phyloP scores from a whole-genome alignment of 2,113 vertebrate species.

The Nestor notabilis region DNA sequence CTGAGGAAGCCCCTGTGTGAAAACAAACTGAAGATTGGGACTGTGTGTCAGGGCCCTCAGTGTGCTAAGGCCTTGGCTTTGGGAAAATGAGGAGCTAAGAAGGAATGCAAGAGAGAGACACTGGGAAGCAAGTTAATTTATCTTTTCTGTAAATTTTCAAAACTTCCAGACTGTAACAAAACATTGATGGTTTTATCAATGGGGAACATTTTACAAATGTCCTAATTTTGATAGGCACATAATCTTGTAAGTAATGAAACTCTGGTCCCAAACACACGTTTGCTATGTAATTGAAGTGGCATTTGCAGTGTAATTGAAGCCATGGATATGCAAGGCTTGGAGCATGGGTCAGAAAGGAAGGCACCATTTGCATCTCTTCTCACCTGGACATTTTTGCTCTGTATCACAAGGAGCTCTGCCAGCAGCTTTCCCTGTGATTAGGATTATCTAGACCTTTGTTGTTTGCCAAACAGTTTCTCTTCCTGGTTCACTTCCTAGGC shows the following conservation, averaged over 20 bases:
- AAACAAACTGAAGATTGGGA: background rate
- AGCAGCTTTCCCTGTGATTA: background rate
- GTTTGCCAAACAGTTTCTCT: background rate
- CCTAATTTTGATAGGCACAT: background rate
- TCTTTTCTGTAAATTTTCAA: background rate
- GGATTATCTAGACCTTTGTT: background rate
- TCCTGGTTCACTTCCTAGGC: background rate
- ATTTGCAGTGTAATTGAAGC: background rate
- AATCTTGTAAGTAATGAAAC: background rate
- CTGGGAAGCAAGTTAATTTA: background rate
- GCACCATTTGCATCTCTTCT: background rate
- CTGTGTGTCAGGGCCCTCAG: background rate
- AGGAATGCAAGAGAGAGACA: background rate
- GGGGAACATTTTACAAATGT: background rate
- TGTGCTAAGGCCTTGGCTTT: background rate
- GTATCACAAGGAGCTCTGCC: background rate
- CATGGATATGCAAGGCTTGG: background rate
- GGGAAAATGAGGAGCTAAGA: background rate
- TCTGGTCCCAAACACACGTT: background rate
- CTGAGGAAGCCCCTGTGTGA: background rate
- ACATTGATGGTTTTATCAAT: background rate
- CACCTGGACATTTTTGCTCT: background rate
- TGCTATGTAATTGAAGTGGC: background rate
- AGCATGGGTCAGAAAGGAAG: background rate
- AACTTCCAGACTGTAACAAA: background rate